A percentile compares a stretch with the other conserved stretches of the same genome.
Conservation (phyloP, 2,888 invertebrate genomes). For the Halictus quadricinctus region DNA sequence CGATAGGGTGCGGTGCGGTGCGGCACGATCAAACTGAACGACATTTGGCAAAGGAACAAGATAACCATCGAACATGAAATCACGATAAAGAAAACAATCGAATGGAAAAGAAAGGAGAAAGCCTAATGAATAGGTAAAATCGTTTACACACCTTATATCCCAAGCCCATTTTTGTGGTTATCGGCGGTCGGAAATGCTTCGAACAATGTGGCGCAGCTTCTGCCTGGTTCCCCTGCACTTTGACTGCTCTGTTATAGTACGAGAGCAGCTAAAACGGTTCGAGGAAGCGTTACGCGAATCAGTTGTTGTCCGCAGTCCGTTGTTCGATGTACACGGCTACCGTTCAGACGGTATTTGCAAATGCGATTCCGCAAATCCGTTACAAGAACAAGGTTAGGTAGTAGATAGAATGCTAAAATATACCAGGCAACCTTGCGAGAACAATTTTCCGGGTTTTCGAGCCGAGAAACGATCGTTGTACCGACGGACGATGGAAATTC, state of each 20-base stretch:
- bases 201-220: constrained; percentile 17
- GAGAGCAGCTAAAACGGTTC: neutral
- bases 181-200: neutral
- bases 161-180: constrained; percentile 38
- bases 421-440: neutral
- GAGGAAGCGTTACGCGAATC: neutral
- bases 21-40: neutral
- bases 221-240: neutral
- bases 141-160: constrained; percentile 45
- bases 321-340: neutral
- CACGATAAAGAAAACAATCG: neutral
- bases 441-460: neutral
- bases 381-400: neutral
- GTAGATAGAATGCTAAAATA: neutral
- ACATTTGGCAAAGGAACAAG: neutral
- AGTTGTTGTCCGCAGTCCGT: neutral
- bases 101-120: neutral
- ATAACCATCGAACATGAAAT: neutral
- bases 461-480: neutral
- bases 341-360: neutral
- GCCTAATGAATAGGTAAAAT: neutral
- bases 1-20: neutral
- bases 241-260: neutral
- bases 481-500: constrained; percentile 3
- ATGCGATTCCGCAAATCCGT: neutral